phyloP scores from a whole-genome alignment of 2,888 invertebrate genomes.

The Spodoptera exigua region DNA sequence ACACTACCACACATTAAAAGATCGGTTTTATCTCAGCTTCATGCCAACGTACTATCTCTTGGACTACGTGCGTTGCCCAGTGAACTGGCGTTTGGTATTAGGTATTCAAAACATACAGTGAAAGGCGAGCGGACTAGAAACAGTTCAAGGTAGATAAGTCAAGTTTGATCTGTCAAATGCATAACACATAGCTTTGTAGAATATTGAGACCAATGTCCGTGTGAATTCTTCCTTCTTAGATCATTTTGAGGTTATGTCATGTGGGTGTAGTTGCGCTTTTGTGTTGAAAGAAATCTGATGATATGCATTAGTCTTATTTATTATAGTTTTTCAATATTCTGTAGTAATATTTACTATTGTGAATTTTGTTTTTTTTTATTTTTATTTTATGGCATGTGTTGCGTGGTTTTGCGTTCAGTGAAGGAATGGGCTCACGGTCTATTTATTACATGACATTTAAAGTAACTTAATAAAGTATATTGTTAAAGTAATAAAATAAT shows the following conservation, averaged over 20 bases:
- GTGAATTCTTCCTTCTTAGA: slow-evolving; percentile 15
- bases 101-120: slow-evolving; percentile 66
- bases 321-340: too few species aligned
- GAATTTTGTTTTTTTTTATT: too few species aligned
- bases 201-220: slow-evolving; percentile 28
- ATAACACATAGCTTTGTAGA: slow-evolving; percentile 29
- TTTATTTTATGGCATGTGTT: too few species aligned
- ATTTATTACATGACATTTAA: too few species aligned
- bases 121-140: slow-evolving; percentile 61
- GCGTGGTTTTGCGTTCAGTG: too few species aligned
- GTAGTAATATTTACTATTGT: too few species aligned
- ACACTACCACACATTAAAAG: slow-evolving; percentile 3
- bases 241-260: neutral
- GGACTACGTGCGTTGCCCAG: slow-evolving; percentile 45
- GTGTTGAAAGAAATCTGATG: neutral
- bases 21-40: slow-evolving; percentile 34
- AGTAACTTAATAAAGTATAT: too few species aligned
- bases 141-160: slow-evolving; percentile 75
- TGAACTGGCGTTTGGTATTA: slow-evolving; percentile 57
- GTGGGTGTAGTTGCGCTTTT: neutral
- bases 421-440: too few species aligned
- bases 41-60: slow-evolving; percentile 43
- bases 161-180: slow-evolving; percentile 62
- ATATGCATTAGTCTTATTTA: too few species aligned
- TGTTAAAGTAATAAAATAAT: too few species aligned